Percentiles rank a stretch among this genome's conserved stretches.
Evolutionary conservation across 2,113 vertebrate species (phyloP).

Genomic region (Stercorarius parasiticus): DNA sequence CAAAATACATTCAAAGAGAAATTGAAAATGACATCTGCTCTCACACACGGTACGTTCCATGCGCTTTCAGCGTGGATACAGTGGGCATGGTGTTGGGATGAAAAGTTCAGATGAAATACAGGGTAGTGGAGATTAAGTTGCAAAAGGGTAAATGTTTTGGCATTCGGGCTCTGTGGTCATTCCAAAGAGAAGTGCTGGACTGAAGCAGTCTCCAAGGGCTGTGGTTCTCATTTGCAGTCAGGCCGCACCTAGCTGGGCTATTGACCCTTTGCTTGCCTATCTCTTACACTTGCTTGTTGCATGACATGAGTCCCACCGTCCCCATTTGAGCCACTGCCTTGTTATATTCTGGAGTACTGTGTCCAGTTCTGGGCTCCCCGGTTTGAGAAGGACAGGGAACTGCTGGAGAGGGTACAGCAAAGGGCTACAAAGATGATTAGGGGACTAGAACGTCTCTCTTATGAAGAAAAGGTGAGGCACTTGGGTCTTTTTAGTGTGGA

Average conservation of each 20-base stretch:
- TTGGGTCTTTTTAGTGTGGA: too few species aligned
- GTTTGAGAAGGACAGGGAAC: too few species aligned
- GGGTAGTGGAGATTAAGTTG: not conserved
- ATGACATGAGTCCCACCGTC: not conserved
- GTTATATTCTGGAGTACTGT: too few species aligned
- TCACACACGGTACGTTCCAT: fast-evolving
- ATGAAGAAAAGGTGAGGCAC: too few species aligned
- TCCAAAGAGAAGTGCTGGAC: not conserved
- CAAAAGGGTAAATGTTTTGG: not conserved
- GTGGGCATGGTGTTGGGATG: not conserved
- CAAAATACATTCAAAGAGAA: not conserved
- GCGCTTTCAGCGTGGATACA: not conserved
- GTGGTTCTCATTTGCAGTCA: conserved; percentile 3
- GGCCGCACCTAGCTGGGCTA: not conserved
- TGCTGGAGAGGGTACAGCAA: too few species aligned
- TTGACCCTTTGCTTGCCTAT: conserved; percentile 13
- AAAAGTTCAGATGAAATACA: not conserved
- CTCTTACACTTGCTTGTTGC: not conserved
- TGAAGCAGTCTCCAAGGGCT: not conserved
- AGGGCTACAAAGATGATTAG: too few species aligned
- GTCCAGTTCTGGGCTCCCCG: too few species aligned
- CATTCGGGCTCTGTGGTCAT: not conserved
- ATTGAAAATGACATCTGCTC: not conserved
- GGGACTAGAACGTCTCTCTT: too few species aligned
- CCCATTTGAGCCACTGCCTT: not conserved